phyloP scores from a whole-genome alignment of 2,888 invertebrate species.

The Nycteola revayana region DNA sequence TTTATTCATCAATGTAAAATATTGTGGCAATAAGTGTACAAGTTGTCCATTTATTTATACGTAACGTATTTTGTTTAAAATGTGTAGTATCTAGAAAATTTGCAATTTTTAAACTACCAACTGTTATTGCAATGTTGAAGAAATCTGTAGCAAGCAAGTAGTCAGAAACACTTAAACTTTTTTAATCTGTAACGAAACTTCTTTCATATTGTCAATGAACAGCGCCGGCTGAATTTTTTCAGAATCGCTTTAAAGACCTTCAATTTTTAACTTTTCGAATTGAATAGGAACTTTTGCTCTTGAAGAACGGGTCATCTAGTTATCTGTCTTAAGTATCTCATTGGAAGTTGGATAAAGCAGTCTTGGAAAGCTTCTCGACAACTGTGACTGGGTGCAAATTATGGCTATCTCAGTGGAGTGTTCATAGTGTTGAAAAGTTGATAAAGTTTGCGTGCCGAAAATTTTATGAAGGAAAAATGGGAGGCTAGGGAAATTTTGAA shows the following conservation, averaged over 20 bases:
- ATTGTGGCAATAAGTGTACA: too few species aligned
- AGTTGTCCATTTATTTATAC: too few species aligned
- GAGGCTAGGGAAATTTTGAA: too few species aligned
- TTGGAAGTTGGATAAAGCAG: slow-evolving; percentile 23
- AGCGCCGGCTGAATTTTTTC: slow-evolving; percentile 40
- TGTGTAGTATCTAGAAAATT: too few species aligned
- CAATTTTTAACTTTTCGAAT: slow-evolving; percentile 44
- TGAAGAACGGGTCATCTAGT: slow-evolving; percentile 33
- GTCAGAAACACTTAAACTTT: too few species aligned
- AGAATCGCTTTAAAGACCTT: too few species aligned
- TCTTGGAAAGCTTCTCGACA: slow-evolving; percentile 7
- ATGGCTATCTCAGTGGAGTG: not conserved
- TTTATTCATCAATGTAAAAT: too few species aligned
- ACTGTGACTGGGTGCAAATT: slow-evolving; percentile 1
- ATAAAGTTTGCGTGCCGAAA: slow-evolving; percentile 10
- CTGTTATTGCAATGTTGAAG: too few species aligned
- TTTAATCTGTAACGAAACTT: slow-evolving; percentile 52
- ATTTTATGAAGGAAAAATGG: slow-evolving; percentile 8
- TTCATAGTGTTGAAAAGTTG: slow-evolving; percentile 1
- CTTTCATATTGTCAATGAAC: slow-evolving; percentile 37
- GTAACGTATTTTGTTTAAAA: too few species aligned
- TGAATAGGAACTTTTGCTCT: slow-evolving; percentile 39
- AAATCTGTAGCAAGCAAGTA: too few species aligned
- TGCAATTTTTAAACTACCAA: too few species aligned
- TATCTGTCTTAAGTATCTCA: slow-evolving; percentile 34